Evolutionary conservation across 2,113 vertebrate species (phyloP).

Genomic region (Scomber colias): DNA sequence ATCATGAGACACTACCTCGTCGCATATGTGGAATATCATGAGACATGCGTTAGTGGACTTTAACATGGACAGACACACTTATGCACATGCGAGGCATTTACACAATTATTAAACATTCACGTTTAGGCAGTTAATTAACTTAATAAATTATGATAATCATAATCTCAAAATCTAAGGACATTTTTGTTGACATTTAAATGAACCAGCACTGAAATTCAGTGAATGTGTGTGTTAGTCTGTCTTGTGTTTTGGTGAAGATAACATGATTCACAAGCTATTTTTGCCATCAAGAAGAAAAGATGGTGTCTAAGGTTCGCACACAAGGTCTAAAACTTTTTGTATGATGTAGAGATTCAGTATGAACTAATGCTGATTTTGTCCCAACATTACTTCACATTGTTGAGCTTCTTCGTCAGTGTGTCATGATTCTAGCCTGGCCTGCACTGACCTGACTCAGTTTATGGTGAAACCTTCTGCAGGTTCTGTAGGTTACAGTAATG

Average conservation of each 20-base stretch:
- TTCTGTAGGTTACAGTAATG: not conserved
- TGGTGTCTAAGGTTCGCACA: not conserved
- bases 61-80: constrained; percentile 47
- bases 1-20: constrained; percentile 63
- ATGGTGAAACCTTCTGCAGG: not conserved
- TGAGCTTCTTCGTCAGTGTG: not conserved
- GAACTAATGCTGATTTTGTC: not conserved
- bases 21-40: constrained; percentile 55
- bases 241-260: not conserved
- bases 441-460: constrained; percentile 2
- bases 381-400: not conserved
- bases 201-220: no score
- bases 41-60: constrained; percentile 69
- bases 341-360: constrained; percentile 1
- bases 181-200: no score
- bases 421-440: not conserved
- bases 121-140: not conserved
- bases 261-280: not conserved
- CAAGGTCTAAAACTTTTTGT: not conserved
- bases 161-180: no score
- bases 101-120: constrained; percentile 10
- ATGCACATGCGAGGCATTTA: constrained; percentile 23
- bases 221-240: no score
- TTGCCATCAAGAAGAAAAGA: constrained; percentile 5
- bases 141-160: not conserved